phyloP scores from a whole-genome alignment of 2,113 vertebrate genomes.

The Xyrauchen texanus region DNA sequence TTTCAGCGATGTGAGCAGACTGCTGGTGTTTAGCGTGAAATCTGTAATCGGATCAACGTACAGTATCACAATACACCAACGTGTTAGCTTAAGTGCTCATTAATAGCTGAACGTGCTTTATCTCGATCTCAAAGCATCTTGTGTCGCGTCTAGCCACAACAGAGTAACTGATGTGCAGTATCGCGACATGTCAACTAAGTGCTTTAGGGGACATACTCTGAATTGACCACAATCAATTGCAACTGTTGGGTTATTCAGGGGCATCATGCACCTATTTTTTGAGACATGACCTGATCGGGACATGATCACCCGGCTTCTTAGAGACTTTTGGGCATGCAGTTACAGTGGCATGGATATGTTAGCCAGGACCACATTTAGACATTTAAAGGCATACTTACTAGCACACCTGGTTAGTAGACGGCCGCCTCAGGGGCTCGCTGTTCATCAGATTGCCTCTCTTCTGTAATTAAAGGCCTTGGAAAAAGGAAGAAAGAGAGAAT shows the following conservation, averaged over 20 bases:
- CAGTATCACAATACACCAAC: slow-evolving; percentile 13
- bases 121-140: slow-evolving; percentile 29
- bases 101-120: slow-evolving; percentile 44
- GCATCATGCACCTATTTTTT: no score
- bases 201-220: not conserved
- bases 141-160: slow-evolving; percentile 38
- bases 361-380: slow-evolving; percentile 11
- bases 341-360: not conserved
- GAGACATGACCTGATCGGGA: not conserved
- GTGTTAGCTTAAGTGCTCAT: slow-evolving; percentile 45
- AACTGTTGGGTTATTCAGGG: not conserved
- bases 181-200: slow-evolving; percentile 1
- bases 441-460: slow-evolving; percentile 68
- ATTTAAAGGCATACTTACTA: slow-evolving; percentile 13
- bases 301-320: not conserved
- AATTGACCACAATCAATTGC: slow-evolving; percentile 3
- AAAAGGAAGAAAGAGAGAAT: slow-evolving; percentile 39
- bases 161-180: slow-evolving; percentile 15
- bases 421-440: slow-evolving; percentile 68
- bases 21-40: slow-evolving; percentile 11
- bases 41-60: slow-evolving; percentile 29
- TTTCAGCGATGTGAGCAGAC: slow-evolving; percentile 2
- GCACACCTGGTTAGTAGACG: slow-evolving; percentile 75
- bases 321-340: not conserved
- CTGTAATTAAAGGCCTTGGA: slow-evolving; percentile 72